These are phyloP conservation scores for Sialia sialis DNA, from an alignment of 2,113 vertebrate species.

Conservation along the genomic window DNA sequence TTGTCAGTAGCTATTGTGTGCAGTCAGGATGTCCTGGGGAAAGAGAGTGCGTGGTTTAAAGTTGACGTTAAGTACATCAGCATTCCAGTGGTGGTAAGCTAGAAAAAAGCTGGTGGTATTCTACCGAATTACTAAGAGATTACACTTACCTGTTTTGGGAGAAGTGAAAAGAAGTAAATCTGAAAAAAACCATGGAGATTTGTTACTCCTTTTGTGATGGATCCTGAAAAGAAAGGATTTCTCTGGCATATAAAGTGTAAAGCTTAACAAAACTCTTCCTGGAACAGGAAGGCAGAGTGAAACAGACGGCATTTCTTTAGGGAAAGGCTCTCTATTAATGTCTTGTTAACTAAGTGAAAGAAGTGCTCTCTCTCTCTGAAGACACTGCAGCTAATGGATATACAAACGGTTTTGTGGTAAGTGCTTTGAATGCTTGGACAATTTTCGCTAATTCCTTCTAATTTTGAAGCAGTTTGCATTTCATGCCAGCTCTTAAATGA, in stretches of 20 bases:
- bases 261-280: slow-evolving; percentile 43
- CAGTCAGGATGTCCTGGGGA: slow-evolving; percentile 98
- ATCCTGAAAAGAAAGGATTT: slow-evolving; percentile 15
- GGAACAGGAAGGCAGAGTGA: slow-evolving; percentile 49
- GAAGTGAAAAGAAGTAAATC: not conserved
- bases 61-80: slow-evolving; percentile 63
- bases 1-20: slow-evolving; percentile 86
- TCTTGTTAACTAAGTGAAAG: not conserved
- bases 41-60: slow-evolving; percentile 66
- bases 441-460: not conserved
- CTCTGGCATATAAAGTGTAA: not conserved
- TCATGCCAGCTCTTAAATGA: not conserved
- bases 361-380: not conserved
- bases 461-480: not conserved
- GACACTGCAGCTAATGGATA: not conserved
- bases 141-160: not conserved
- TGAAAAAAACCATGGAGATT: not conserved
- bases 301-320: slow-evolving; percentile 10
- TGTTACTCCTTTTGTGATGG: not conserved
- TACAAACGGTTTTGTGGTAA: not conserved
- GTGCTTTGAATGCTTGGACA: not conserved
- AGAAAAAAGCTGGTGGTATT: slow-evolving; percentile 26
- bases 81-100: slow-evolving; percentile 57
- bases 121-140: not conserved
- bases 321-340: not conserved